Base-by-base conservation (phyloP, 30 jellyfish, hydroid and myxozoan genomes). In the Hydractinia echinata region DNA sequence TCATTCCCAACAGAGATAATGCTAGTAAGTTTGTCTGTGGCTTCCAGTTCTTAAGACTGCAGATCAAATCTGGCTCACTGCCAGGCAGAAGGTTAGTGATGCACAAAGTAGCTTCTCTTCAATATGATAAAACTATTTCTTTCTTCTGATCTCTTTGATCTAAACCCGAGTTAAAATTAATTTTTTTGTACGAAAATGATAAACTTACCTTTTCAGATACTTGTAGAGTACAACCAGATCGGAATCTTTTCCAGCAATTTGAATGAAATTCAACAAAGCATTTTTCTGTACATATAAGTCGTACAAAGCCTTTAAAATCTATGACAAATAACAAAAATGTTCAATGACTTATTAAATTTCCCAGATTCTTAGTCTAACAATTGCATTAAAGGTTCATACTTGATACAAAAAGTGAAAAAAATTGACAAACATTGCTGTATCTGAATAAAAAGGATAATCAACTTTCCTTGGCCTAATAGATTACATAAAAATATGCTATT, bases 241-340 rank as follows among this genome's bases (percentile, higher is more conserved):
- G 83, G 5, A 60, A 54, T 67, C 72, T 80, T 51, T 85, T 85
- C 97, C 97, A 90, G 67, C 97, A 90, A 5, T 30, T 44, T 1
- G 95, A 14, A 81, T 90, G 97, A 50, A 79, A 84, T 61, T 90
- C 95, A 7, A 90, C 76, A 50, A 55, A 21, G 66, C 95, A 85
- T 5, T 79, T 67, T 53, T 79, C 92, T 48, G 81, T 85, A 77
- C 97, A 90, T 62, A 67, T 60, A 83, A 85, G 53, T 55, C 89
- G 89, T 8, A 83, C 61, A 83, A 80, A 84, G 5, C 97, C 97
- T 68, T 85, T 90, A 79, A 83, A 85, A 76, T 90, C 97, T 90
- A 74, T 10, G 72, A 53, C 4, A 51, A 61, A 76, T 53, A 73
- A 6, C 16, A 85, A 39, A 72, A 60, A n/a, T n/a, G n/a, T n/a